Conservation (phyloP, 1,140 invertebrate species). For the Lordiphosa mommai region DNA sequence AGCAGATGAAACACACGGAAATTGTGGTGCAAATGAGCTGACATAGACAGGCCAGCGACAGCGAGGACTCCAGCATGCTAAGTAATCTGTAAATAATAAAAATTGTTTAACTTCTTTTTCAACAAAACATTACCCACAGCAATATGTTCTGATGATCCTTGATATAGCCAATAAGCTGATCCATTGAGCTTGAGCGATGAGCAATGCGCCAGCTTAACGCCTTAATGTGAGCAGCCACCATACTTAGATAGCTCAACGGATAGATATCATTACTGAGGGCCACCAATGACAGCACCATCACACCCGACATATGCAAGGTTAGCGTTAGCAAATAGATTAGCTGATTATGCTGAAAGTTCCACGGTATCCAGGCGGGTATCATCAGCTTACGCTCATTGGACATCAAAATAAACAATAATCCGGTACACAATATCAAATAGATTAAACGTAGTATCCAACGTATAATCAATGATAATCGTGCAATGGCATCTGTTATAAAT, state of each 20-base stretch:
- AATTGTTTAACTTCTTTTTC: neutral
- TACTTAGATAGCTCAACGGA: slow-evolving; percentile 50
- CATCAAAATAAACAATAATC: slow-evolving; percentile 1
- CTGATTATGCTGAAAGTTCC: slow-evolving; percentile 35
- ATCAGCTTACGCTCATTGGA: slow-evolving; percentile 25
- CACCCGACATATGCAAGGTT: neutral
- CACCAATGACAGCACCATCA: neutral
- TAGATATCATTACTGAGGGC: slow-evolving; percentile 33
- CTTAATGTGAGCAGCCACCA: slow-evolving; percentile 53
- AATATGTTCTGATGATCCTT: slow-evolving; percentile 51
- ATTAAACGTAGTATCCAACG: neutral
- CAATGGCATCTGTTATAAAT: slow-evolving; percentile 7
- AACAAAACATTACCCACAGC: slow-evolving; percentile 11
- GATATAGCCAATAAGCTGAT: slow-evolving; percentile 32
- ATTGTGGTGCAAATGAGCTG: slow-evolving; percentile 54
- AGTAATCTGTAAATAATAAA: slow-evolving; percentile 19
- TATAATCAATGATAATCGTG: neutral
- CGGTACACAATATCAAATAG: fast-evolving
- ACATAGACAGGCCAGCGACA: slow-evolving; percentile 43
- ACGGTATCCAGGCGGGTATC: slow-evolving; percentile 54
- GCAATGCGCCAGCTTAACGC: slow-evolving; percentile 47
- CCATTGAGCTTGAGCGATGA: slow-evolving; percentile 9
- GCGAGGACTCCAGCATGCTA: slow-evolving; percentile 2
- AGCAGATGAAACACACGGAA: slow-evolving; percentile 33
- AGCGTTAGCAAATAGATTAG: slow-evolving; percentile 10